Evolutionary conservation across 2,888 invertebrate species (phyloP).

Genomic region (Melinaea menophilus): DNA sequence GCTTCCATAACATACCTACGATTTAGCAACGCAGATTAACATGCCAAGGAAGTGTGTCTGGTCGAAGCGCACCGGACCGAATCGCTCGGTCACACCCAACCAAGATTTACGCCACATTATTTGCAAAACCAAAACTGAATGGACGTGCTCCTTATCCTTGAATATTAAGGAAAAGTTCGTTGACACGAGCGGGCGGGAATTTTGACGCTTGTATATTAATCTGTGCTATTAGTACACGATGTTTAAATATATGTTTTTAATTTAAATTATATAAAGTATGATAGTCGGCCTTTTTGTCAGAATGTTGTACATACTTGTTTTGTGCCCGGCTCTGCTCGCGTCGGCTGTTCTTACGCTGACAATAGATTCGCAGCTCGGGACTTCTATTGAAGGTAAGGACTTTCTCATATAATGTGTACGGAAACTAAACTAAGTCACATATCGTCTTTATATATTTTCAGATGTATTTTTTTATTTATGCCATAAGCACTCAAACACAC

Average conservation of each 20-base stretch:
- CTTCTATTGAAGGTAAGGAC: constrained; percentile 67
- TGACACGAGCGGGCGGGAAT: constrained; percentile 36
- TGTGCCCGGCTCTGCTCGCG: constrained; percentile 63
- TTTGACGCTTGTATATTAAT: constrained; percentile 33
- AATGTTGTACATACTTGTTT: constrained; percentile 58
- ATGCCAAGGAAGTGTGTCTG: constrained; percentile 56
- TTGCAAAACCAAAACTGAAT: constrained; percentile 59
- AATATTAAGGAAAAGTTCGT: constrained; percentile 37
- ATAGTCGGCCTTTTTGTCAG: constrained; percentile 43
- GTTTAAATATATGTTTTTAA: constrained; percentile 22
- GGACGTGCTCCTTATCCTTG: constrained; percentile 54
- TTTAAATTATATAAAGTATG: constrained; percentile 20
- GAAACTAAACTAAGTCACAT: not conserved
- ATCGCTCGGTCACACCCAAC: constrained; percentile 57
- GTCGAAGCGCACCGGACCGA: constrained; percentile 50
- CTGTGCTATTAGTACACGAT: constrained; percentile 14
- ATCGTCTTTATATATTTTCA: too few relatives aligned
- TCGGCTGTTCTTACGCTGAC: constrained; percentile 64
- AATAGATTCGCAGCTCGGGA: constrained; percentile 68
- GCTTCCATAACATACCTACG: constrained; percentile 27
- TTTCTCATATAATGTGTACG: not conserved
- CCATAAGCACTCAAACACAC: too few relatives aligned
- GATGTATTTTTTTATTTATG: constrained; percentile 9
- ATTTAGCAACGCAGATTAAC: constrained; percentile 64
- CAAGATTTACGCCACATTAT: constrained; percentile 64